Evolutionary conservation across 1,140 invertebrate genomes (phyloP).

Genomic region (Drosophila subobscura): DNA sequence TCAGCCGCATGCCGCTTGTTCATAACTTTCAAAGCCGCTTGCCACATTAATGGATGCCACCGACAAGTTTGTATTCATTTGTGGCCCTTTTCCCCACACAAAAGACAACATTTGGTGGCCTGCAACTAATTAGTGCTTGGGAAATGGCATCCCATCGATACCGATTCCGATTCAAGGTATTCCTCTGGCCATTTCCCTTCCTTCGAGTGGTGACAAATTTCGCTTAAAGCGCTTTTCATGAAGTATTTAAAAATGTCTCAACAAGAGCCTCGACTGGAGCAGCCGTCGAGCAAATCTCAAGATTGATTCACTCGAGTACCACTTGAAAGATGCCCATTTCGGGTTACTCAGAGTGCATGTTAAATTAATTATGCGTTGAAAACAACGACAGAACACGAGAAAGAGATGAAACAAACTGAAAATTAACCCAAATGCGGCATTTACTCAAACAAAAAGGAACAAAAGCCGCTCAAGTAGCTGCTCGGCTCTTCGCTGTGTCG

Average conservation of each 20-base stretch:
- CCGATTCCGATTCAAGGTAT: background rate
- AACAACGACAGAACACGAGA: constrained; percentile 45
- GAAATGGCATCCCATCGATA: background rate
- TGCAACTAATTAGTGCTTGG: constrained; percentile 3
- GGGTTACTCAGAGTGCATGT: constrained; percentile 67
- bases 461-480: constrained; percentile 73
- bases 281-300: constrained; percentile 33
- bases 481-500: constrained; percentile 15
- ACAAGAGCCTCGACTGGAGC: background rate
- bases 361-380: constrained; percentile 75
- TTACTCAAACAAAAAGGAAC: constrained; percentile 56
- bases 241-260: constrained; percentile 34
- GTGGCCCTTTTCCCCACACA: background rate
- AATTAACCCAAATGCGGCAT: constrained; percentile 49
- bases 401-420: constrained; percentile 8
- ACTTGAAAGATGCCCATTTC: constrained; percentile 64
- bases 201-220: constrained; percentile 5
- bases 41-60: constrained; percentile 7
- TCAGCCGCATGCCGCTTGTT: constrained; percentile 17
- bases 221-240: constrained; percentile 8
- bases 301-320: constrained; percentile 63
- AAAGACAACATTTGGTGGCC: background rate
- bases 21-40: constrained; percentile 27
- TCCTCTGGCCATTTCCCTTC: background rate
- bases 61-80: background rate